Evolutionary conservation across 2,797 vertebrate genomes (phyloP).

Genomic region (Alfaro cultratus): DNA sequence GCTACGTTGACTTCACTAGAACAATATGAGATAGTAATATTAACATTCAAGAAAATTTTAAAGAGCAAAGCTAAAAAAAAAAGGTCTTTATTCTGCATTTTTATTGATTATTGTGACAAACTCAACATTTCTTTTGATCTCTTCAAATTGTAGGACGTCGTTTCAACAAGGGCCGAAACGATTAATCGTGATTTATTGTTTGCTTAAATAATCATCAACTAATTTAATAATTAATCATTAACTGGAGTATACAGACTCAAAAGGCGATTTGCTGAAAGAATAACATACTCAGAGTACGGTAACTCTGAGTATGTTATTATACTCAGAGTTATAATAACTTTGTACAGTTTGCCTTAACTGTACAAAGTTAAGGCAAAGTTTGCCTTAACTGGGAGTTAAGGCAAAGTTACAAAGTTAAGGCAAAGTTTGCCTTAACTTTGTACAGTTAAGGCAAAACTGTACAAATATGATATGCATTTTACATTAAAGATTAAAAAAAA

Average conservation of each 20-base stretch:
- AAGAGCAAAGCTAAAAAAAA: not conserved
- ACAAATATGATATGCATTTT: not conserved
- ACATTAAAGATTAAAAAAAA: not conserved
- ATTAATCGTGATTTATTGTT: not conserved
- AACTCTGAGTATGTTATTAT: no score
- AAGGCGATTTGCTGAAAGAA: not conserved
- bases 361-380: no score
- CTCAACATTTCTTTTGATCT: not conserved
- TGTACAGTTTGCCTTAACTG: no score
- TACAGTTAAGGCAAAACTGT: not conserved
- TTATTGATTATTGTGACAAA: not conserved
- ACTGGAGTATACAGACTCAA: not conserved
- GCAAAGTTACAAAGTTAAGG: no score
- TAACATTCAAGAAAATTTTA: not conserved
- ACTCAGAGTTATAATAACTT: no score
- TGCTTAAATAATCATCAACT: not conserved
- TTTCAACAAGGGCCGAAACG: not conserved
- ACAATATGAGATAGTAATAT: not conserved
- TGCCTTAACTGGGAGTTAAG: no score
- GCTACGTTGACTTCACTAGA: no score
- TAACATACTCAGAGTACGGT: not conserved
- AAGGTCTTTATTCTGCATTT: not conserved
- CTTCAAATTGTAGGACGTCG: fast-evolving
- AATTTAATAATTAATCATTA: not conserved
- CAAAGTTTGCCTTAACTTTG: no score